These are phyloP conservation scores for Blastobasis lacticolella DNA, from an alignment of 2,888 invertebrate genomes.

Conservation along the genomic window DNA sequence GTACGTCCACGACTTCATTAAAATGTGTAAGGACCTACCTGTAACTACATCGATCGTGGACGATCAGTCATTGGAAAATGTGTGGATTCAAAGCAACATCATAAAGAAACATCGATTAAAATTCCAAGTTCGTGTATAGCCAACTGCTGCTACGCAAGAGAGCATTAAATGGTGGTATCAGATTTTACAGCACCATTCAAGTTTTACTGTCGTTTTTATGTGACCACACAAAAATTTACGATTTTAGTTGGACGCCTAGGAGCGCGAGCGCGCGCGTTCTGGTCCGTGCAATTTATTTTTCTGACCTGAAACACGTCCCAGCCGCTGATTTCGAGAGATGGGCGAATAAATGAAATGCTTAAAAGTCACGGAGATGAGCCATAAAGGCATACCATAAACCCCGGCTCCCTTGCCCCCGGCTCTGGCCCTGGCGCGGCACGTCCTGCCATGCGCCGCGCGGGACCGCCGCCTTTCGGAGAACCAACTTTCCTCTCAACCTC, in stretches of 20 bases:
- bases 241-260: slow-evolving; percentile 23
- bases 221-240: slow-evolving; percentile 24
- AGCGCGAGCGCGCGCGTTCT: slow-evolving; percentile 13
- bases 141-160: background rate
- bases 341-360: slow-evolving; percentile 29
- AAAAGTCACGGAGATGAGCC: slow-evolving; percentile 33
- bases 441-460: too few relatives aligned
- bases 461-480: slow-evolving; percentile 31
- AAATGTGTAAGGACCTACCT: too few relatives aligned
- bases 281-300: slow-evolving; percentile 17
- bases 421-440: slow-evolving; percentile 19
- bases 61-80: too few relatives aligned
- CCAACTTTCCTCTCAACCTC: slow-evolving; percentile 28
- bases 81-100: too few relatives aligned
- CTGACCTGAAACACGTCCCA: slow-evolving; percentile 22
- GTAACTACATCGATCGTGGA: too few relatives aligned
- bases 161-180: slow-evolving; percentile 7
- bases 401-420: slow-evolving; percentile 9
- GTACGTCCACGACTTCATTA: too few relatives aligned
- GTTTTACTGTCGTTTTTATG: slow-evolving; percentile 43
- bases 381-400: slow-evolving; percentile 50
- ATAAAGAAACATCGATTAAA: too few relatives aligned
- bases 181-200: slow-evolving; percentile 40
- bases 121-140: too few relatives aligned
- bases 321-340: slow-evolving; percentile 20